phyloP scores from a whole-genome alignment of 2,113 vertebrate genomes.

The Prochilodus magdalenae region DNA sequence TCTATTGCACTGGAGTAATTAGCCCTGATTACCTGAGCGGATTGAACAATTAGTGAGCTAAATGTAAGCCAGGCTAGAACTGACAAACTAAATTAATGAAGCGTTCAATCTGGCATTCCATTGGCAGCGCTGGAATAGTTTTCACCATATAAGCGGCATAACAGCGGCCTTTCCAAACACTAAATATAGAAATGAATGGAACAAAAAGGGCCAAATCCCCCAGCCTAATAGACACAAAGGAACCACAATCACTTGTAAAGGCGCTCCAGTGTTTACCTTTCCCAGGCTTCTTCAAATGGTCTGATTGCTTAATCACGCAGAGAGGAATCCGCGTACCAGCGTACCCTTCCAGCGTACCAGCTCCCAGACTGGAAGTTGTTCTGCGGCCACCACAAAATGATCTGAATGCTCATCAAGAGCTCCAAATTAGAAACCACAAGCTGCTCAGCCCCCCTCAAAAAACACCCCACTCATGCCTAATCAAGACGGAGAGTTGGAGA shows the following conservation, averaged over 20 bases:
- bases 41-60: slow-evolving; percentile 31
- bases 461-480: slow-evolving; percentile 59
- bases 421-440: slow-evolving; percentile 71
- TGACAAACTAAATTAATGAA: slow-evolving; percentile 17
- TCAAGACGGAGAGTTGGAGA: slow-evolving; percentile 62
- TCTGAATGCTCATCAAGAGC: slow-evolving; percentile 67
- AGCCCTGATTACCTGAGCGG: slow-evolving; percentile 35
- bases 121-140: neutral
- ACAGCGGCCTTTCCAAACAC: neutral
- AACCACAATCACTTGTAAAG: slow-evolving; percentile 26
- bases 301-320: slow-evolving; percentile 63
- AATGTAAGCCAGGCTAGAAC: neutral
- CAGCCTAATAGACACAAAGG: neutral
- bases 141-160: neutral
- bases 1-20: slow-evolving; percentile 31
- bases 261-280: slow-evolving; percentile 62
- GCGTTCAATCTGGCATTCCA: neutral
- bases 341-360: slow-evolving; percentile 54
- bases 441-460: slow-evolving; percentile 54
- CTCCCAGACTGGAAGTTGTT: slow-evolving; percentile 62
- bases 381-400: slow-evolving; percentile 62
- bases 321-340: slow-evolving; percentile 57
- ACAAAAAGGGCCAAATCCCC: neutral
- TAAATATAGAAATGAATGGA: slow-evolving; percentile 22
- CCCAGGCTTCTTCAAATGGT: slow-evolving; percentile 64